A percentile compares a stretch with the other conserved stretches of the same genome.
These are phyloP conservation scores for Ophioninae sp. DNA, from an alignment of 2,888 invertebrate genomes.

Conservation along the genomic window DNA sequence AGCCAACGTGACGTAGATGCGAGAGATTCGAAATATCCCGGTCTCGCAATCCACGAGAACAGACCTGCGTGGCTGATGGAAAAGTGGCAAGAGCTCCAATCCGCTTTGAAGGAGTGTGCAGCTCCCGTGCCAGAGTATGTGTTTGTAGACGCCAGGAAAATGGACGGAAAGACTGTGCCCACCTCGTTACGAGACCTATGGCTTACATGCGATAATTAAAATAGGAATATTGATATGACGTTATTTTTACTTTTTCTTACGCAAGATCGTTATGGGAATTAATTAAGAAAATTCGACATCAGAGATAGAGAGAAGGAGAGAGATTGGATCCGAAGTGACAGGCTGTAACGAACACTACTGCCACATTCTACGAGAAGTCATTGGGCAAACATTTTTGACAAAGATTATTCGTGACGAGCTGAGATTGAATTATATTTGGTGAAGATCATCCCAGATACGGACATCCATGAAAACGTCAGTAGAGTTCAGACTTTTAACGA, in stretches of 20 bases:
- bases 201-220: conserved; percentile 60
- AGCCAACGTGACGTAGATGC: background rate
- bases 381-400: conserved; percentile 12
- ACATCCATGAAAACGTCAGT: background rate
- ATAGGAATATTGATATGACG: conserved; percentile 53
- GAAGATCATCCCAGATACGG: background rate
- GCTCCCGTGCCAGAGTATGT: background rate
- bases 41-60: conserved; percentile 37
- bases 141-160: background rate
- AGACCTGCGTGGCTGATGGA: conserved; percentile 31
- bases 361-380: background rate
- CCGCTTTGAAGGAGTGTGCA: background rate
- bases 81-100: conserved; percentile 30
- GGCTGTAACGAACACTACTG: background rate
- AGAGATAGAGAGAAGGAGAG: background rate
- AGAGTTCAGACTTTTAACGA: background rate
- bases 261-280: background rate
- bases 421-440: background rate
- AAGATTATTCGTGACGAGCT: conserved; percentile 12
- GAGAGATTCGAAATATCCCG: background rate
- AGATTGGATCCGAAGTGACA: conserved; percentile 3
- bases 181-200: conserved; percentile 53
- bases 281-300: background rate
- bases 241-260: conserved; percentile 11
- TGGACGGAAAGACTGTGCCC: conserved; percentile 53